Percentiles rank a stretch among this genome's conserved stretches.
These are phyloP conservation scores for Rhingia campestris DNA, from an alignment of 2,888 invertebrate genomes.

Conservation along the genomic window DNA sequence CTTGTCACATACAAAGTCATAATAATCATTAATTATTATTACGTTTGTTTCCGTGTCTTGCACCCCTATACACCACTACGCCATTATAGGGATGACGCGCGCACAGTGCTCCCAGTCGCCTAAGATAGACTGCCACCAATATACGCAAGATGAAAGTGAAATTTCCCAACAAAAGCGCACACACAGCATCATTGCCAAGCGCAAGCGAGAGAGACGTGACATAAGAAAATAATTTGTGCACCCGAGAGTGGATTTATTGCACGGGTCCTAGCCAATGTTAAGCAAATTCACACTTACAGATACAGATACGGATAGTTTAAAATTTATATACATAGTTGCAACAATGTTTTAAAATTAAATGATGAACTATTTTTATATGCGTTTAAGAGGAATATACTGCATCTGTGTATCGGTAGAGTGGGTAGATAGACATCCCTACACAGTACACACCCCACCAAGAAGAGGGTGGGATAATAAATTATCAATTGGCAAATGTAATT, in stretches of 20 bases:
- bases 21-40: conserved; percentile 53
- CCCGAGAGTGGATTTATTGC: conserved; percentile 53
- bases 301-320: conserved; percentile 16
- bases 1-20: conserved; percentile 31
- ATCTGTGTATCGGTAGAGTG: conserved; percentile 2
- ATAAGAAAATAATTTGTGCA: conserved; percentile 71
- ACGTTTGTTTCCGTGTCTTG: conserved; percentile 3
- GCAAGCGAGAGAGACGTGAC: conserved; percentile 45
- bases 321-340: conserved; percentile 44
- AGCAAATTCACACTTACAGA: conserved; percentile 37
- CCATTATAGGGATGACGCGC: conserved; percentile 23
- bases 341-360: conserved; percentile 54
- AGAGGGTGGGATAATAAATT: conserved; percentile 61
- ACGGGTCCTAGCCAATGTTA: conserved; percentile 53
- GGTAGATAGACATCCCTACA: not conserved
- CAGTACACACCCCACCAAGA: too few relatives aligned
- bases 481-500: conserved; percentile 72
- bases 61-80: not conserved
- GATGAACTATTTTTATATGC: conserved; percentile 21
- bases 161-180: conserved; percentile 37
- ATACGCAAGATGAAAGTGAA: conserved; percentile 66
- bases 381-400: conserved; percentile 2
- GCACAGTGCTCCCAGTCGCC: not conserved
- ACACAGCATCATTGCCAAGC: conserved; percentile 16
- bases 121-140: conserved; percentile 34